Base-by-base conservation (phyloP, 1,140 invertebrate genomes). In the Musca domestica region DNA sequence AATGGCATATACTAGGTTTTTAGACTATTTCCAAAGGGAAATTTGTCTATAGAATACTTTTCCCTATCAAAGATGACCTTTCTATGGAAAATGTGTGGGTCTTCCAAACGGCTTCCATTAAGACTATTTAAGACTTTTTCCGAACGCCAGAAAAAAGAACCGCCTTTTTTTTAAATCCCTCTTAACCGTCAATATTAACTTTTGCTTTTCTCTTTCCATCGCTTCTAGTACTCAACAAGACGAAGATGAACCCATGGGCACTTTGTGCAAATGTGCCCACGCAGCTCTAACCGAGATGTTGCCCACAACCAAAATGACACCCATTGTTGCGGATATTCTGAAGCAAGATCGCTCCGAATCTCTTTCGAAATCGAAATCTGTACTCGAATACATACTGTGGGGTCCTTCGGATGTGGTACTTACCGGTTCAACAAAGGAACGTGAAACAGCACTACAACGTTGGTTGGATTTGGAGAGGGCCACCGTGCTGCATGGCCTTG, bases 381-480 rank as follows among this genome's bases (percentile, higher is more conserved):
- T 94, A 0, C 77, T 95, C 25, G 92, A 95, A 75, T 92, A 92
- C 73, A 91, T 91, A 69, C 82, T 95, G 2, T 95, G 92, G 92
- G 93, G 92, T 3, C 93, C 92, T 1, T 86, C 90, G 12, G 91
- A 92, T 74, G 87, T 90, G 1, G 86, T 87, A 0, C 83, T 91
- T 12, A 87, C 88, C 0, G 86, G 86, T 6, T 87, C 87, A 1
- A 84, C 85, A 0, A 85, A 87, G 25, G 91, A 92, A 69, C 84
- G 89, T 3, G 90, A 92, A 71, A 74, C 89, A 15, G 88, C 88
- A 0, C 75, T 93, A 2, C 91, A 93, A 73, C 85, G 91, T 49
- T 95, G 92, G 92, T 77, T 95, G 47, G 92, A 94, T 75, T 82
- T 94, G 12, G 92, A 94, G 76, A 84, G 92, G 20, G 92, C 92